These are phyloP conservation scores for Lysandra coridon DNA, from an alignment of 2,888 invertebrate species.

Conservation along the genomic window DNA sequence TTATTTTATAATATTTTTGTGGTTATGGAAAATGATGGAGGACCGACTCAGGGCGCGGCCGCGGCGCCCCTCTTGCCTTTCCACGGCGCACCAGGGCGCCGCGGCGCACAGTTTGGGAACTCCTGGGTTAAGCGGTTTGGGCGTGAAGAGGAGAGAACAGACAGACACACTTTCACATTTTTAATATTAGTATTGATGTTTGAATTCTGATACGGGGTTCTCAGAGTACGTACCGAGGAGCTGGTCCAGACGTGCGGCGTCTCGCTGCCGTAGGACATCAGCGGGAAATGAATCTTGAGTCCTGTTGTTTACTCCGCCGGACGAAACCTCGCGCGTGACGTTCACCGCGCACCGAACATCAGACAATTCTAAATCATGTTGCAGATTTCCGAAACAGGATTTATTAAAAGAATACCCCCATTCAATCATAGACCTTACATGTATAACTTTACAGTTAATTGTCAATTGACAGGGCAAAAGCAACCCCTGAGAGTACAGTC, in stretches of 20 bases:
- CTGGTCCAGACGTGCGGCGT: conserved; percentile 79
- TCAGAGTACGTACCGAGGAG: conserved; percentile 60
- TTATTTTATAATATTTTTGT: too few species aligned
- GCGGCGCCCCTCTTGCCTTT: too few species aligned
- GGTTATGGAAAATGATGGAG: too few species aligned
- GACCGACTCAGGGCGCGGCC: too few species aligned
- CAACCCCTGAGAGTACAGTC: conserved; percentile 54
- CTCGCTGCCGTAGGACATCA: conserved; percentile 79
- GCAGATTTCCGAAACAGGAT: conserved; percentile 37
- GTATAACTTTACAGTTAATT: conserved; percentile 27
- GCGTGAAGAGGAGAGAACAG: too few species aligned
- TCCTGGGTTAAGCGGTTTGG: too few species aligned
- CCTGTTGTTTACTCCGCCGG: conserved; percentile 47
- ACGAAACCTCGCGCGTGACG: conserved; percentile 36
- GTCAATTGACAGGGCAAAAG: conserved; percentile 37
- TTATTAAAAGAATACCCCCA: conserved; percentile 55
- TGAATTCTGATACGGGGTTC: neutral
- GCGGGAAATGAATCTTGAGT: conserved; percentile 80
- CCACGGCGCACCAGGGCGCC: too few species aligned
- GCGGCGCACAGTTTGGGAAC: too few species aligned
- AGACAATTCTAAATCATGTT: conserved; percentile 9
- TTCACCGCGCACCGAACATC: neutral
- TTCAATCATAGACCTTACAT: conserved; percentile 43
- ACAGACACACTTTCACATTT: too few species aligned
- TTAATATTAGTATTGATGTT: too few species aligned